These are phyloP conservation scores for Danaus plexippus DNA, from an alignment of 1,140 invertebrate species.

Conservation along the genomic window DNA sequence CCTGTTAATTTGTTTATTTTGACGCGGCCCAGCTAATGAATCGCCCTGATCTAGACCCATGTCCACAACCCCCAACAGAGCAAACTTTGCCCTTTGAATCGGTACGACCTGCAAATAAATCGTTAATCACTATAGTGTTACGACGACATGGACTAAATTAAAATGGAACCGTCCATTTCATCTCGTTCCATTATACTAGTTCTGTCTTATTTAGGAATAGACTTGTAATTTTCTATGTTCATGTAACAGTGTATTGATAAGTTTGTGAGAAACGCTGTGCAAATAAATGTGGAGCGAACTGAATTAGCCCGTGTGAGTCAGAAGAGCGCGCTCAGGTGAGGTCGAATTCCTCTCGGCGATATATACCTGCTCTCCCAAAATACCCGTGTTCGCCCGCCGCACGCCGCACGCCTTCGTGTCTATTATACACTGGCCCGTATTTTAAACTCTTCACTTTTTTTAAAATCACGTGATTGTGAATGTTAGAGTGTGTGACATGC, in stretches of 20 bases:
- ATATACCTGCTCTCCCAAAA: conserved; percentile 65
- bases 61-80: conserved; percentile 46
- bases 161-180: too few relatives aligned
- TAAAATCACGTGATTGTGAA: conserved; percentile 5
- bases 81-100: conserved; percentile 59
- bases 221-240: too few relatives aligned
- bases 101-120: conserved; percentile 53
- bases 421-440: conserved; percentile 39
- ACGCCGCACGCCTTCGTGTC: conserved; percentile 32
- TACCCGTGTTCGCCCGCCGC: conserved; percentile 45
- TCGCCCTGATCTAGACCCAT: conserved; percentile 58
- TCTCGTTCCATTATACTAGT: too few relatives aligned
- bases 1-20: conserved; percentile 69
- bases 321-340: conserved; percentile 56
- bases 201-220: too few relatives aligned
- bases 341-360: conserved; percentile 61
- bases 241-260: too few relatives aligned
- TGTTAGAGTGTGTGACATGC: too few relatives aligned
- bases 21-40: conserved; percentile 65
- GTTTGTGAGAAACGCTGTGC: too few relatives aligned
- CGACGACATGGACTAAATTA: conserved; percentile 4
- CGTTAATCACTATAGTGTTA: conserved; percentile 45
- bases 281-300: conserved; percentile 44
- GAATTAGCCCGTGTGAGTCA: conserved; percentile 66
- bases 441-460: conserved; percentile 26